These are phyloP conservation scores for Tonatia bakeri DNA, from an alignment of 2,113 vertebrate species.

Conservation along the genomic window DNA sequence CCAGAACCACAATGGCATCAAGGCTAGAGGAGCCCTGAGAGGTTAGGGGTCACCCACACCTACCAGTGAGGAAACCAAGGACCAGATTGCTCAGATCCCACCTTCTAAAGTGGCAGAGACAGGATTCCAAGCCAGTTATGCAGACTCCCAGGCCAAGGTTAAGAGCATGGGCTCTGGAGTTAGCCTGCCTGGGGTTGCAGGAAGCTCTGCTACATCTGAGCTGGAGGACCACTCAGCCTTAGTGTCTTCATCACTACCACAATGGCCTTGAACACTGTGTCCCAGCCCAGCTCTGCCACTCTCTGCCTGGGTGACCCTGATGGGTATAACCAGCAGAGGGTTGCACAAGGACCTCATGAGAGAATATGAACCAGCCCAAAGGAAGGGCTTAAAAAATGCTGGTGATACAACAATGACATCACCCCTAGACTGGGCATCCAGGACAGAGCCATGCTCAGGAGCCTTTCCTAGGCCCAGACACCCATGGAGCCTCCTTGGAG, in stretches of 20 bases:
- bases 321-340: background rate
- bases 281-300: background rate
- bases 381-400: background rate
- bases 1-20: background rate
- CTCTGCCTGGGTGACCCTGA: background rate
- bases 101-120: too few relatives aligned
- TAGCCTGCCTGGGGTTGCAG: too few relatives aligned
- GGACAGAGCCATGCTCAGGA: too few relatives aligned
- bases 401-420: background rate
- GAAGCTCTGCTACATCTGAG: background rate
- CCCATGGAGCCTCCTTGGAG: background rate
- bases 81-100: background rate
- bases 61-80: background rate
- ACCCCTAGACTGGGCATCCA: background rate
- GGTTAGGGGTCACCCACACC: too few relatives aligned
- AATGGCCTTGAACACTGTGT: background rate
- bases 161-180: rapidly evolving
- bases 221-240: background rate
- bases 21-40: background rate
- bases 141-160: background rate
- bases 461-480: background rate
- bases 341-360: background rate
- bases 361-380: background rate
- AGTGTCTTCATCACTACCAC: background rate
- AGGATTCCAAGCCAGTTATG: background rate